Conservation (phyloP, 2,888 invertebrate genomes). For the Ormyrus rosae region DNA sequence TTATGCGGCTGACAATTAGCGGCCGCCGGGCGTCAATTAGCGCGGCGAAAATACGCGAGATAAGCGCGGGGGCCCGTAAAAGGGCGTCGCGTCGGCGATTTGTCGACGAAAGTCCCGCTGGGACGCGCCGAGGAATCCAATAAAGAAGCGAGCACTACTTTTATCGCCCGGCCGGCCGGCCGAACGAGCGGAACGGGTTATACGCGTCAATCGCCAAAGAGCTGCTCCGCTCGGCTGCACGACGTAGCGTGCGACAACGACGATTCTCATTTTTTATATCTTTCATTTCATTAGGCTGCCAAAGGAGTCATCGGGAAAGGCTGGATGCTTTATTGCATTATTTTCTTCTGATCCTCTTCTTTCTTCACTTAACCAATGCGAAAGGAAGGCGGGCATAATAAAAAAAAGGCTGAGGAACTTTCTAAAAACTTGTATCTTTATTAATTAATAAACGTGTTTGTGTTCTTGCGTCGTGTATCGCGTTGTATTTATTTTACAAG, state of each 20-base stretch:
- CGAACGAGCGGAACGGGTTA: slow-evolving; percentile 54
- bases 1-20: slow-evolving; percentile 71
- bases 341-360: slow-evolving; percentile 8
- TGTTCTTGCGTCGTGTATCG: slow-evolving; percentile 63
- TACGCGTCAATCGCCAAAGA: slow-evolving; percentile 51
- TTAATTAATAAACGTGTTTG: slow-evolving; percentile 75
- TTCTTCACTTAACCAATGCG: too few species aligned
- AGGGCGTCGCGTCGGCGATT: too few species aligned
- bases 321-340: not conserved
- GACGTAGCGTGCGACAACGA: slow-evolving; percentile 5
- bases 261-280: slow-evolving; percentile 46
- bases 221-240: not conserved
- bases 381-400: slow-evolving; percentile 2
- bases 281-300: slow-evolving; percentile 46
- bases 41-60: slow-evolving; percentile 38
- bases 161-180: slow-evolving; percentile 48
- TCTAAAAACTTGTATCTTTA: slow-evolving; percentile 75
- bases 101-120: not conserved
- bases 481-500: slow-evolving; percentile 74
- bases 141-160: slow-evolving; percentile 57
- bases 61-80: not conserved
- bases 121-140: slow-evolving; percentile 49
- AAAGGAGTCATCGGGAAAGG: slow-evolving; percentile 29
- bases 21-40: slow-evolving; percentile 4
- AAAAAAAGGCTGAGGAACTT: slow-evolving; percentile 51